Percentiles rank a stretch among this genome's conserved stretches.
phyloP scores from a whole-genome alignment of 2,888 invertebrate species.

The Tigriopus californicus region DNA sequence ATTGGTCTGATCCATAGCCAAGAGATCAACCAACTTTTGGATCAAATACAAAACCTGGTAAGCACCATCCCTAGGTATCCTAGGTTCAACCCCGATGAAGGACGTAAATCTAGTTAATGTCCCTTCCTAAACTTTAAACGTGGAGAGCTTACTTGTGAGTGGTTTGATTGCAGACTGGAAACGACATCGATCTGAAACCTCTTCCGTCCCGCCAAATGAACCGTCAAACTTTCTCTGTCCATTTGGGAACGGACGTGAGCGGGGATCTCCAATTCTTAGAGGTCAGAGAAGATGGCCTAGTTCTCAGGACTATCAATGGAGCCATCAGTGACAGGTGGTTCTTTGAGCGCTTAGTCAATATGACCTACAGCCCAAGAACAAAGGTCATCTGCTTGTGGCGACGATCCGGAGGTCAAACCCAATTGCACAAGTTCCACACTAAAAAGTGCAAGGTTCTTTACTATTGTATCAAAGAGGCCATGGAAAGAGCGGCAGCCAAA shows the following conservation, averaged over 20 bases:
- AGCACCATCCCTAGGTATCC: not conserved
- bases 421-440: constrained; percentile 94
- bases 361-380: constrained; percentile 98
- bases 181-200: constrained; percentile 91
- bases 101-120: no score
- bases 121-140: no score
- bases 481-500: constrained; percentile 61
- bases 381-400: constrained; percentile 90
- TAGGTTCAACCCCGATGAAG: no score
- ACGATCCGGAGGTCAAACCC: constrained; percentile 78
- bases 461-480: constrained; percentile 93
- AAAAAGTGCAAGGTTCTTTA: constrained; percentile 98
- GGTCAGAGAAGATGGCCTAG: constrained; percentile 87
- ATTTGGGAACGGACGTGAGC: constrained; percentile 77
- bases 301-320: constrained; percentile 59
- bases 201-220: constrained; percentile 84
- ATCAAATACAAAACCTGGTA: constrained; percentile 74
- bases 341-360: constrained; percentile 95
- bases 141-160: no score
- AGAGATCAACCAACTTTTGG: constrained; percentile 86
- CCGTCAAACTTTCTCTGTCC: constrained; percentile 93
- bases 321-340: constrained; percentile 90
- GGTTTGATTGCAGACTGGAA: constrained; percentile 31
- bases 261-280: constrained; percentile 53
- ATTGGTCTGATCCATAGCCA: constrained; percentile 93